A percentile compares a stretch with the other conserved stretches of the same genome.
Evolutionary conservation across 2,113 vertebrate genomes (phyloP).

Genomic region (Benitochromis conjunctus): DNA sequence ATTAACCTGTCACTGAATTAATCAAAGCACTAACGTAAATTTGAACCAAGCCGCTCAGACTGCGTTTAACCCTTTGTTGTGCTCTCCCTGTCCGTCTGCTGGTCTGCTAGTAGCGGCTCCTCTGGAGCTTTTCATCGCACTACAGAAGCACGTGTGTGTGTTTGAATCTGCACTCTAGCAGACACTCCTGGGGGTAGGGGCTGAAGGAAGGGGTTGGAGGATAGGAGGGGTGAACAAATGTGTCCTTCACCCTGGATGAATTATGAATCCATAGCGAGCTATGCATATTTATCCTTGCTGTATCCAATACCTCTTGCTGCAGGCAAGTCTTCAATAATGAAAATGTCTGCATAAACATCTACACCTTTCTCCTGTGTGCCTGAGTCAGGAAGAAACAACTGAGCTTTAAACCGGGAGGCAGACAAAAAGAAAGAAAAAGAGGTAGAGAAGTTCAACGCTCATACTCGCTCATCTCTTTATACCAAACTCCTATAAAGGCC

Average conservation of each 20-base stretch:
- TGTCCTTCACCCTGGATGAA: constrained; percentile 56
- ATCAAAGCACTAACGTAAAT: constrained; percentile 45
- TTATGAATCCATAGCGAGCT: constrained; percentile 49
- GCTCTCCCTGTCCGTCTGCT: neutral
- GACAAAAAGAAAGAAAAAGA: neutral
- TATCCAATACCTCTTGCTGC: constrained; percentile 37
- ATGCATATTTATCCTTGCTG: constrained; percentile 52
- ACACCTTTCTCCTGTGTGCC: constrained; percentile 25
- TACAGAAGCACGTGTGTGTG: neutral
- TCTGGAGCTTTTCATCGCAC: neutral
- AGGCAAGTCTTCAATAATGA: constrained; percentile 59
- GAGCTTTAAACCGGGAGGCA: neutral
- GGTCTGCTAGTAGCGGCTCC: neutral
- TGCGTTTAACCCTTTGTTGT: constrained; percentile 19
- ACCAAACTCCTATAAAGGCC: neutral
- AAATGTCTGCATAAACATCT: constrained; percentile 56
- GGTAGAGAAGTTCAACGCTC: neutral
- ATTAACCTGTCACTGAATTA: constrained; percentile 60
- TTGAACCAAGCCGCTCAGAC: neutral
- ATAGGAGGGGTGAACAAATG: constrained; percentile 27
- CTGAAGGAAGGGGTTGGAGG: neutral
- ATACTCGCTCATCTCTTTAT: neutral
- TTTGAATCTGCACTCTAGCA: neutral
- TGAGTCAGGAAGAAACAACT: neutral
- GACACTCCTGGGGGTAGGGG: neutral